Conservation (phyloP, 2,888 invertebrate species). For the Heliconius charithonia region DNA sequence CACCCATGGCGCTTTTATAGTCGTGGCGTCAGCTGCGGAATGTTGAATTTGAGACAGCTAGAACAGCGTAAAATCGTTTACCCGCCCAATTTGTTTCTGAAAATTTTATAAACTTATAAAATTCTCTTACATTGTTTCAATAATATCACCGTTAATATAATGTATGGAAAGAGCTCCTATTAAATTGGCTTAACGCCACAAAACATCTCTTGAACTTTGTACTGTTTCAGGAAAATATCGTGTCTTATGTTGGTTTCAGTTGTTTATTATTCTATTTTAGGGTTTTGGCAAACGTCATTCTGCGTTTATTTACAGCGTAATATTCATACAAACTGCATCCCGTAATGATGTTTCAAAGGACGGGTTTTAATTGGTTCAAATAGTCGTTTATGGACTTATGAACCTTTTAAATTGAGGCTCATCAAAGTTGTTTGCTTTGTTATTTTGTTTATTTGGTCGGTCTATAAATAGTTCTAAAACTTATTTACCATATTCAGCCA, state of each 20-base stretch:
- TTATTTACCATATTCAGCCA: not conserved
- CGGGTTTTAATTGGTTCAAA: conserved; percentile 20
- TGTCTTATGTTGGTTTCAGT: conserved; percentile 67
- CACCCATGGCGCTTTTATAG: conserved; percentile 77
- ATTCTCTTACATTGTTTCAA: conserved; percentile 19
- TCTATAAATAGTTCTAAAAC: conserved; percentile 16
- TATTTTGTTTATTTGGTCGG: conserved; percentile 6
- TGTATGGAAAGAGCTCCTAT: conserved; percentile 49
- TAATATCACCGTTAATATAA: conserved; percentile 28
- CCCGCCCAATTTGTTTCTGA: conserved; percentile 25
- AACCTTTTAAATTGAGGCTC: conserved; percentile 22
- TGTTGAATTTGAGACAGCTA: conserved; percentile 77
- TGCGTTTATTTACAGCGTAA: conserved; percentile 47
- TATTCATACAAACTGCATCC: conserved; percentile 22
- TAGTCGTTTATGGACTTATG: conserved; percentile 24
- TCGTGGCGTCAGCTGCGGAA: conserved; percentile 72
- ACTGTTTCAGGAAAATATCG: conserved; percentile 75
- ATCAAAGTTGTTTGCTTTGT: conserved; percentile 29
- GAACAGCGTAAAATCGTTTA: conserved; percentile 46
- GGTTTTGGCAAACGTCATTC: conserved; percentile 63
- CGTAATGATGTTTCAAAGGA: conserved; percentile 14
- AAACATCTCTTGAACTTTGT: conserved; percentile 74
- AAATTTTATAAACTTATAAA: conserved; percentile 23
- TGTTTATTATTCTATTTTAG: conserved; percentile 72
- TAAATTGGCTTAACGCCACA: conserved; percentile 75